Conservation (phyloP, 2,888 invertebrate species). For the Troglohyphantes excavatus region DNA sequence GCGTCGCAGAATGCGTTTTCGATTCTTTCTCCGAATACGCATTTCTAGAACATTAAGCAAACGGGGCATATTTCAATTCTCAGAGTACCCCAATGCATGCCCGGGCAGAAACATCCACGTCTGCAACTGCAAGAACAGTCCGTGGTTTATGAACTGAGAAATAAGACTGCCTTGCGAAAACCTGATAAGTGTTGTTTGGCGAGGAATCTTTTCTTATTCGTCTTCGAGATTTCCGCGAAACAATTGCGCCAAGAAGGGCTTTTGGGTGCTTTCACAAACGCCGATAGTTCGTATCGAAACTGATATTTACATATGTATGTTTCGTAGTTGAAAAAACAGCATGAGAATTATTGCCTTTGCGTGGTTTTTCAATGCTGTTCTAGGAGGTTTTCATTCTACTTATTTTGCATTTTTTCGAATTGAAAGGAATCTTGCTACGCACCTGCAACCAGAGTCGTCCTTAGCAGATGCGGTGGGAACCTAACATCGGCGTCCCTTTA, state of each 20-base stretch:
- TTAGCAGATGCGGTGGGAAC: too few relatives aligned
- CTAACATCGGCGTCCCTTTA: too few relatives aligned
- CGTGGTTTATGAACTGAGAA: not conserved
- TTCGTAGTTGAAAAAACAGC: too few relatives aligned
- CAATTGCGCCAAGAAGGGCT: not conserved
- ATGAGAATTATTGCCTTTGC: too few relatives aligned
- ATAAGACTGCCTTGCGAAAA: not conserved
- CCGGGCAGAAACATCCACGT: not conserved
- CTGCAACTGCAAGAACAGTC: not conserved
- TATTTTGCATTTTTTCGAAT: too few relatives aligned
- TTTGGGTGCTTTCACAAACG: not conserved
- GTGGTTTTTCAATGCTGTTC: too few relatives aligned
- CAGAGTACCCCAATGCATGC: not conserved
- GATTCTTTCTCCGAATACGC: not conserved
- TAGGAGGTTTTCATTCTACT: too few relatives aligned
- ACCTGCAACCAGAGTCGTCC: too few relatives aligned
- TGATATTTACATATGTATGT: not conserved
- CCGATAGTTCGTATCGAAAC: not conserved
- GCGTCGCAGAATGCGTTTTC: not conserved
- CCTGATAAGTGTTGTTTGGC: not conserved
- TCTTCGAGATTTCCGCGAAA: not conserved
- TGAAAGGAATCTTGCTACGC: too few relatives aligned
- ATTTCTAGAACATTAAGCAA: slow-evolving; percentile 3
- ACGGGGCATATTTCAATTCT: not conserved
- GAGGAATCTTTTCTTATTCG: not conserved